These are phyloP conservation scores for Cheilosia impressa DNA, from an alignment of 2,888 invertebrate genomes.

Conservation along the genomic window DNA sequence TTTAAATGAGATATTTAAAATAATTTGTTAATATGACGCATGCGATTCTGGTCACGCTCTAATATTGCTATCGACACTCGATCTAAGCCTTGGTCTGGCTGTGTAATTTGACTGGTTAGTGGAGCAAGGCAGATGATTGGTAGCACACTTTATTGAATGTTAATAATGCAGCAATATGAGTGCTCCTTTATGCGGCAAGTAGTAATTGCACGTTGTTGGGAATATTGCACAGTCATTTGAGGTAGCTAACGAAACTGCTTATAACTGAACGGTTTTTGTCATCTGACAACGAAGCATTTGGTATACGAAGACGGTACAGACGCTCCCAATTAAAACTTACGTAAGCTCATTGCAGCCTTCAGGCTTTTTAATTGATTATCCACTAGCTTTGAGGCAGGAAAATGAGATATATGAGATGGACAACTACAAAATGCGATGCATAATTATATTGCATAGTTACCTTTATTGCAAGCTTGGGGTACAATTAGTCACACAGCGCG, in stretches of 20 bases:
- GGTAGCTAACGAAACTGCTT: not conserved
- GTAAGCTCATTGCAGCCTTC: not conserved
- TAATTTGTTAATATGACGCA: conserved; percentile 74
- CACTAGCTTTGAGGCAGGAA: no score
- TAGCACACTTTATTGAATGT: conserved; percentile 51
- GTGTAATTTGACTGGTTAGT: conserved; percentile 40
- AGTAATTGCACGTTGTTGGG: not conserved
- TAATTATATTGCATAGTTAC: no score
- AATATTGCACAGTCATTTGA: not conserved
- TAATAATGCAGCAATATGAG: conserved; percentile 7
- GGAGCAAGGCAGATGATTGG: conserved; percentile 48
- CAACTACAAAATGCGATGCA: no score
- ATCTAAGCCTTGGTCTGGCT: conserved; percentile 48
- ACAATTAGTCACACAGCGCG: no score
- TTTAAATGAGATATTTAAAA: conserved; percentile 62
- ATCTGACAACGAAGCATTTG: not conserved
- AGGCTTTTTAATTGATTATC: not conserved
- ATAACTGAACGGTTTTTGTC: not conserved
- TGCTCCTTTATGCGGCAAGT: not conserved
- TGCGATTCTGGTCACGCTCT: conserved; percentile 71
- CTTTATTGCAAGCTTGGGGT: no score
- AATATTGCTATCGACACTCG: conserved; percentile 52
- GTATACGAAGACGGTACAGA: not conserved
- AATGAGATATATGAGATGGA: no score
- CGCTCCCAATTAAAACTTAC: not conserved